phyloP scores from a whole-genome alignment of 2,797 vertebrate genomes.

The Catostomus latipinnis region DNA sequence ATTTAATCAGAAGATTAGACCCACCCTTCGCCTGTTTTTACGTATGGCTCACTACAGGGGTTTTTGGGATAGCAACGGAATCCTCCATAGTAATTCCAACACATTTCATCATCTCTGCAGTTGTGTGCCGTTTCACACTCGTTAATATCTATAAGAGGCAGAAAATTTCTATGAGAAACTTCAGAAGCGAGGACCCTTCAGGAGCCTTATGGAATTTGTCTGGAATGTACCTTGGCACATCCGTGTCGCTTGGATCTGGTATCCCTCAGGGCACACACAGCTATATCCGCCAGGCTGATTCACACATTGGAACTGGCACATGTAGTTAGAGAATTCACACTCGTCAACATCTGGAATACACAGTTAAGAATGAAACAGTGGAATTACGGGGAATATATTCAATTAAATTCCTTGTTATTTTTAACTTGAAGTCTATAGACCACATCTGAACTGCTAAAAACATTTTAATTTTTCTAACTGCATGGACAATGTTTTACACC shows the following conservation, averaged over 20 bases:
- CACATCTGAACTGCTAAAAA: too few species aligned
- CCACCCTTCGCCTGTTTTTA: constrained; percentile 85
- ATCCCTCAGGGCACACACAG: constrained; percentile 86
- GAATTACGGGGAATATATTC: too few species aligned
- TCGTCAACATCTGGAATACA: constrained; percentile 81
- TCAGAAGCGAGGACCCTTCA: background rate
- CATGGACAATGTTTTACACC: too few species aligned
- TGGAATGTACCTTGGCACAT: constrained; percentile 82
- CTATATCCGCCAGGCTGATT: constrained; percentile 85
- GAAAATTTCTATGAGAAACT: background rate
- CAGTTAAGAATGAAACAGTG: background rate
- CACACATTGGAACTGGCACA: constrained; percentile 88
- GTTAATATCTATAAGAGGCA: constrained; percentile 77
- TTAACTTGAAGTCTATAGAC: too few species aligned
- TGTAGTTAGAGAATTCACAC: constrained; percentile 83
- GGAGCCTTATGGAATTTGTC: background rate
- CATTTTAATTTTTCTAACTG: too few species aligned
- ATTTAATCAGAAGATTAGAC: constrained; percentile 40
- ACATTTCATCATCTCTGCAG: constrained; percentile 85
- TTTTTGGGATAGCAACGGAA: constrained; percentile 87
- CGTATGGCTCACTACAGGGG: constrained; percentile 85
- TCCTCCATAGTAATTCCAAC: constrained; percentile 87
- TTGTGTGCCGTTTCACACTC: constrained; percentile 85
- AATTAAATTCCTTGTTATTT: too few species aligned
- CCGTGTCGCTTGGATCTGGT: constrained; percentile 83